Evolutionary conservation across 2,797 vertebrate genomes (phyloP).

Genomic region (Rhinatrema bivittatum): DNA sequence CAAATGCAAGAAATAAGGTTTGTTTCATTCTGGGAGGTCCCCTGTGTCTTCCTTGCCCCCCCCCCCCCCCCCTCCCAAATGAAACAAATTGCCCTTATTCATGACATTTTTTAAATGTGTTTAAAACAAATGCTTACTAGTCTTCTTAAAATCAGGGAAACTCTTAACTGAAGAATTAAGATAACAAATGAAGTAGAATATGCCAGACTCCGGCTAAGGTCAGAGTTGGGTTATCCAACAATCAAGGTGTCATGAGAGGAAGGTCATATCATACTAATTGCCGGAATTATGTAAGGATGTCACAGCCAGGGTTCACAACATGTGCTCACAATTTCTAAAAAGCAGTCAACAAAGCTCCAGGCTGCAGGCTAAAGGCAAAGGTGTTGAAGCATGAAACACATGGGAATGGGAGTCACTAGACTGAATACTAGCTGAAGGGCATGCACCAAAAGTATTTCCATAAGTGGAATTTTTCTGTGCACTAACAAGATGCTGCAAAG

Average conservation of each 20-base stretch:
- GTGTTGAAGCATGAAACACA: background rate
- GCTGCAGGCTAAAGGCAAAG: background rate
- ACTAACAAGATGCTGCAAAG: background rate
- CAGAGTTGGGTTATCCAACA: background rate
- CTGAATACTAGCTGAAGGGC: background rate
- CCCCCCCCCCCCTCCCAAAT: too few relatives aligned
- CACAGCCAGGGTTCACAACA: background rate
- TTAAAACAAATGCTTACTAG: too few relatives aligned
- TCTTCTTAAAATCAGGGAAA: too few relatives aligned
- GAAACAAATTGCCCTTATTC: too few relatives aligned
- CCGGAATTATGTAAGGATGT: background rate
- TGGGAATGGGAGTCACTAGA: too few relatives aligned
- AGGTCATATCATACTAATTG: background rate
- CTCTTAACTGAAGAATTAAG: constrained; percentile 4
- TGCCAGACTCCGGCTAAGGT: too few relatives aligned
- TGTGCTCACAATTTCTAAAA: background rate
- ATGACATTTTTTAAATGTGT: too few relatives aligned
- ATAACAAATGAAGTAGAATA: constrained; percentile 7
- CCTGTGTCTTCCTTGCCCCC: too few relatives aligned
- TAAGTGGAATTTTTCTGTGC: background rate
- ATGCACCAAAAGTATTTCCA: background rate
- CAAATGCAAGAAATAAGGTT: too few relatives aligned
- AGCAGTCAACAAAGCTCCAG: background rate
- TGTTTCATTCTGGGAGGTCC: too few relatives aligned
- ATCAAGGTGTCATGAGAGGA: background rate